A percentile compares a stretch with the other conserved stretches of the same genome.
Conservation (phyloP, 2,888 invertebrate species). For the Brenthis daphne region DNA sequence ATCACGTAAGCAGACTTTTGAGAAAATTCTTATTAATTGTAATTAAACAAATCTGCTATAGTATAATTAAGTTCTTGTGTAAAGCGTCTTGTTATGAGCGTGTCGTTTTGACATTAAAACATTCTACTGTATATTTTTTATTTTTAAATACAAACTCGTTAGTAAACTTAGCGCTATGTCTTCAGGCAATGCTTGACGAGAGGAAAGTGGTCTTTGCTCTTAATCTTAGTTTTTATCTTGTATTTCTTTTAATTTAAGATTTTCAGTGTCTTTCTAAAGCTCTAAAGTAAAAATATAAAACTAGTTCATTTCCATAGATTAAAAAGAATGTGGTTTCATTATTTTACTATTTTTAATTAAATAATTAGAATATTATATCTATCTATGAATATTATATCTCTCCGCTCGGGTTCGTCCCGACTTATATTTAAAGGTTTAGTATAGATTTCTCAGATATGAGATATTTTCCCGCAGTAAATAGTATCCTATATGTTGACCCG, state of each 20-base stretch:
- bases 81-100: not conserved
- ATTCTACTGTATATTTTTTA: not conserved
- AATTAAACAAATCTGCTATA: too few species aligned
- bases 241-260: conserved; percentile 14
- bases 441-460: too few species aligned
- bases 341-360: too few species aligned
- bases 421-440: too few species aligned
- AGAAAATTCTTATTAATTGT: too few species aligned
- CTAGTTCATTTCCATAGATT: not conserved
- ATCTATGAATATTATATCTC: too few species aligned
- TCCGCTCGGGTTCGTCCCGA: too few species aligned
- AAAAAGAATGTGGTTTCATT: not conserved
- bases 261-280: conserved; percentile 4
- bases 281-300: conserved; percentile 9
- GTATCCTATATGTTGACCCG: too few species aligned
- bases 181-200: conserved; percentile 15
- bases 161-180: conserved; percentile 11
- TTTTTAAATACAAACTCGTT: conserved; percentile 9
- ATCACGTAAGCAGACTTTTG: too few species aligned
- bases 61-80: too few species aligned
- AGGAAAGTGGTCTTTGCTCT: conserved; percentile 20
- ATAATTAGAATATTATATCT: too few species aligned
- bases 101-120: not conserved
- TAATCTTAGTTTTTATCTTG: conserved; percentile 19
- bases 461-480: too few species aligned